Percentiles rank a stretch among this genome's conserved stretches.
Evolutionary conservation across 2,797 vertebrate species (phyloP).

Genomic region (Propithecus deckenii): DNA sequence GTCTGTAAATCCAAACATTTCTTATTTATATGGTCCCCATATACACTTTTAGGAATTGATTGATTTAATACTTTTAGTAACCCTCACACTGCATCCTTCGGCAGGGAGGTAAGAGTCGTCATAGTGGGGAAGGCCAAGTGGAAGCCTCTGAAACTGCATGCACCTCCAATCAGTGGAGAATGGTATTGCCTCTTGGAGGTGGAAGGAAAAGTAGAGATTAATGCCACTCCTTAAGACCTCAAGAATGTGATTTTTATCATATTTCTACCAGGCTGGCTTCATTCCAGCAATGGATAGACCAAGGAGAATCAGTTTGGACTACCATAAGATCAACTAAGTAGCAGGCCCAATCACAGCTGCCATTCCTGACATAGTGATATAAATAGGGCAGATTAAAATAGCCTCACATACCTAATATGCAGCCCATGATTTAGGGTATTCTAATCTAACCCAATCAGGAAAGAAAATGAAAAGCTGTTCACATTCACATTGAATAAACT

Average conservation of each 20-base stretch:
- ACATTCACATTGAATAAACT: not conserved
- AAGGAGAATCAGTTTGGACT: not conserved
- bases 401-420: not conserved
- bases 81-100: not conserved
- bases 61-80: not conserved
- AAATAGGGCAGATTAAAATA: not conserved
- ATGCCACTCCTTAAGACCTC: not conserved
- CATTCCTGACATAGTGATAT: not conserved
- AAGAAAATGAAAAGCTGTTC: not conserved
- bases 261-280: not conserved
- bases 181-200: not conserved
- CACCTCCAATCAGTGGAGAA: rapidly evolving
- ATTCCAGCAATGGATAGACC: not conserved
- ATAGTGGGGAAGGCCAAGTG: not conserved
- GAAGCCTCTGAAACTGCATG: not conserved
- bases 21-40: not conserved
- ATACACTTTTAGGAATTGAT: not conserved
- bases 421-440: not conserved
- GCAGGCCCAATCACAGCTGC: not conserved
- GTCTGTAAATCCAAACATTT: not conserved
- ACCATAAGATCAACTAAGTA: not conserved
- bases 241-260: not conserved
- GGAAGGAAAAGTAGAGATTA: not conserved
- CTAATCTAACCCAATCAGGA: not conserved
- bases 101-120: not conserved